A percentile compares a stretch with the other conserved stretches of the same genome.
Evolutionary conservation across 37 sponge, comb jelly and placozoan species (phyloP).

Genomic region (Mnemiopsis leidyi): DNA sequence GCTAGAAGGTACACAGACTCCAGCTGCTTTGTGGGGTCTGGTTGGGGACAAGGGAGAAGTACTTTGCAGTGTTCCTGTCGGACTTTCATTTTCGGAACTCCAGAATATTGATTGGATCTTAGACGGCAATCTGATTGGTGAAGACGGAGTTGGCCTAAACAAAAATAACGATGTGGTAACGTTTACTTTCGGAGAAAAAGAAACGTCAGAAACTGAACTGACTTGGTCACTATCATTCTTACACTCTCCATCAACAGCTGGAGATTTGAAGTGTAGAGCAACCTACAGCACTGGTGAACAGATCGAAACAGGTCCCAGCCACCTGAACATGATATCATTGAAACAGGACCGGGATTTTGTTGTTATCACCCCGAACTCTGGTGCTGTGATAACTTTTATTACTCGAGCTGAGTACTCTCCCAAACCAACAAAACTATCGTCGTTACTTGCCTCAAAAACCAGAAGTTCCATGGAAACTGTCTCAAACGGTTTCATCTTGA

Average conservation of each 20-base stretch:
- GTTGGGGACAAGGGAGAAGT: not conserved
- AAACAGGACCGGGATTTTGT: not conserved
- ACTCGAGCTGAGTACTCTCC: not conserved
- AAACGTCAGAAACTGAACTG: not conserved
- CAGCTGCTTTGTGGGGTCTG: not conserved
- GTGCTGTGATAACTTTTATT: not conserved
- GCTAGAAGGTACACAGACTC: not conserved
- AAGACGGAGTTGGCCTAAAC: not conserved
- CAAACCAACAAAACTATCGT: not conserved
- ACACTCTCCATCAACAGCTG: not conserved
- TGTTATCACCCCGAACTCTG: not conserved
- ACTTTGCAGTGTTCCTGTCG: not conserved
- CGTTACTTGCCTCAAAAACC: too few relatives aligned
- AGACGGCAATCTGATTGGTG: not conserved
- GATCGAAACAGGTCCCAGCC: not conserved
- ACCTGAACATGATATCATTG: not conserved
- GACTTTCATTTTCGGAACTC: not conserved
- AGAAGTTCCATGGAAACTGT: not conserved
- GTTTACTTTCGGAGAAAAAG: not conserved
- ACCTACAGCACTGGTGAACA: not conserved
- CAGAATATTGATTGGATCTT: not conserved
- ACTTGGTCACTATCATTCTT: not conserved
- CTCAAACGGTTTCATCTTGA: not conserved
- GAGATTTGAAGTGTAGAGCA: not conserved
- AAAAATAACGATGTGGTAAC: not conserved